Evolutionary conservation across 1,140 invertebrate species (phyloP).

Genomic region (Potamilus streckersoni): DNA sequence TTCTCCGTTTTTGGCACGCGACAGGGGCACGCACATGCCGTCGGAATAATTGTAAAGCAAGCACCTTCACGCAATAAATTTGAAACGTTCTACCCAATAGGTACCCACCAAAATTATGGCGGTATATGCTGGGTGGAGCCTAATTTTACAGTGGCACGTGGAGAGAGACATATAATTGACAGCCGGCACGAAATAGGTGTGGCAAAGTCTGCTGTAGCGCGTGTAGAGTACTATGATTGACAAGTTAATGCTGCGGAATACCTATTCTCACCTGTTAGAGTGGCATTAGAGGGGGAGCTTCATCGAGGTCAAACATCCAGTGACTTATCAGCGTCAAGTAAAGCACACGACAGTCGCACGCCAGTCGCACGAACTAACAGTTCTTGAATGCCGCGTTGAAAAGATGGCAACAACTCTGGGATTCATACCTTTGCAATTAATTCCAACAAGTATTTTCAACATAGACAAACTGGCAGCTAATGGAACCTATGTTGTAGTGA

Average conservation of each 20-base stretch:
- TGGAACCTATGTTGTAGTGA: slow-evolving; percentile 54
- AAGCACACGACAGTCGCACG: slow-evolving; percentile 27
- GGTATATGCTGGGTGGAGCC: slow-evolving; percentile 14
- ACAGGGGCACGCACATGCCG: background rate
- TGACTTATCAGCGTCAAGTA: slow-evolving; percentile 14
- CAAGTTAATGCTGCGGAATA: slow-evolving; percentile 1
- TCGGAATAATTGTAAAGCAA: too few species aligned
- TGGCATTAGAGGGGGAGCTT: slow-evolving; percentile 25
- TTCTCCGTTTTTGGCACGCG: slow-evolving; percentile 27
- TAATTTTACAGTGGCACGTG: slow-evolving; percentile 23
- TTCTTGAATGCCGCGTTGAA: background rate
- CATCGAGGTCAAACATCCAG: slow-evolving; percentile 19
- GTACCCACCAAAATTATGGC: slow-evolving; percentile 13
- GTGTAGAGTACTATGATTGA: slow-evolving; percentile 12
- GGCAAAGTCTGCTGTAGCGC: slow-evolving; percentile 19
- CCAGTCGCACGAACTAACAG: slow-evolving; percentile 27
- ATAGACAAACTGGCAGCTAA: slow-evolving; percentile 30
- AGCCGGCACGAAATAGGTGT: slow-evolving; percentile 10
- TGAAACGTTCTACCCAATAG: slow-evolving; percentile 15
- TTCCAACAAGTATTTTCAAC: slow-evolving; percentile 14
- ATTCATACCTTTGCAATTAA: slow-evolving; percentile 44
- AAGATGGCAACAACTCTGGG: slow-evolving; percentile 43
- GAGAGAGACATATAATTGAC: slow-evolving; percentile 20
- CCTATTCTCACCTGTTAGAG: slow-evolving; percentile 27
- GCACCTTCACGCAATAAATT: too few species aligned